These are phyloP conservation scores for Dynastes hyllus DNA, from an alignment of 2,888 invertebrate species.

Conservation along the genomic window DNA sequence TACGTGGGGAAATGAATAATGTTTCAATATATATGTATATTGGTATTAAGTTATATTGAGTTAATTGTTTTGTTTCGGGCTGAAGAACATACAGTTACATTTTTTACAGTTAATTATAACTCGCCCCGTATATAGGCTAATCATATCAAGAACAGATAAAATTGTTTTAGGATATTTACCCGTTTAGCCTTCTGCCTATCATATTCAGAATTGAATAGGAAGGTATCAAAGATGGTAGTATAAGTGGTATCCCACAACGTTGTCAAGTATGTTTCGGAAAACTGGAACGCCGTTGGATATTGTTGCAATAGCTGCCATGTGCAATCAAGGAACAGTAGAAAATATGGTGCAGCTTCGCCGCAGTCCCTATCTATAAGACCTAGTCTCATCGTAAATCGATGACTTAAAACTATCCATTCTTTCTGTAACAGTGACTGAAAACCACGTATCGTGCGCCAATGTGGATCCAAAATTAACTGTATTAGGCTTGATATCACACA, in stretches of 20 bases:
- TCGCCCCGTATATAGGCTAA: neutral
- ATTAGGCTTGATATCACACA: constrained; percentile 90
- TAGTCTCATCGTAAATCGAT: constrained; percentile 79
- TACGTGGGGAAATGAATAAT: too few species aligned
- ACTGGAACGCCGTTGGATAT: constrained; percentile 92
- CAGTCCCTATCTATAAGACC: constrained; percentile 79
- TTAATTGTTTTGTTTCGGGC: too few species aligned
- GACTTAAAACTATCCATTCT: constrained; percentile 95
- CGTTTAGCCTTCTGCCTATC: constrained; percentile 80
- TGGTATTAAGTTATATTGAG: too few species aligned
- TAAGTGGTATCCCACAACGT: constrained; percentile 93
- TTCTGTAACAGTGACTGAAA: constrained; percentile 94
- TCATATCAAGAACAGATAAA: neutral
- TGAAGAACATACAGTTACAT: too few species aligned
- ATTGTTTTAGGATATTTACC: neutral
- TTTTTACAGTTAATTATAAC: too few species aligned
- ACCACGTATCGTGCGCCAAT: constrained; percentile 87
- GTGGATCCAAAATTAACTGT: constrained; percentile 90
- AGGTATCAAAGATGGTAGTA: constrained; percentile 92
- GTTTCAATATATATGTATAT: too few species aligned
- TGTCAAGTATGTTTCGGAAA: constrained; percentile 93
- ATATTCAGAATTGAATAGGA: constrained; percentile 90
- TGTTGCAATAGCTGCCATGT: constrained; percentile 93
- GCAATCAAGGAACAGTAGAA: constrained; percentile 94
- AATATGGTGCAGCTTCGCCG: constrained; percentile 85